A percentile compares a stretch with the other conserved stretches of the same genome.
These are phyloP conservation scores for Podarcis muralis DNA, from an alignment of 2,113 vertebrate species.

Conservation along the genomic window DNA sequence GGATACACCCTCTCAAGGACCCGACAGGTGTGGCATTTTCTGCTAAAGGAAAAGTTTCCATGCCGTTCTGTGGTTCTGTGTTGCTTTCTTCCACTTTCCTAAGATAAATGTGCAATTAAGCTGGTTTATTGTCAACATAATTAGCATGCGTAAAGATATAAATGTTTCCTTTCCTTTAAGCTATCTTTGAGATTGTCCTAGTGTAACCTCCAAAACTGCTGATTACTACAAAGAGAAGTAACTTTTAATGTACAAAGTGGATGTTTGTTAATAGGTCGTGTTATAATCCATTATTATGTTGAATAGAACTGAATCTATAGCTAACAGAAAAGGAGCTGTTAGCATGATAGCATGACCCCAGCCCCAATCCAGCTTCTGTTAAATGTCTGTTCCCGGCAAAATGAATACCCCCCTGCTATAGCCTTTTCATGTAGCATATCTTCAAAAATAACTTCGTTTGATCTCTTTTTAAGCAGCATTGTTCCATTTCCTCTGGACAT, in stretches of 20 bases:
- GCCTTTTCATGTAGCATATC: conserved; percentile 25
- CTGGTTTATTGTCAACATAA: conserved; percentile 43
- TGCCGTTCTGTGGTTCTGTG: conserved; percentile 25
- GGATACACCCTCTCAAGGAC: background rate
- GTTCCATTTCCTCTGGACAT: conserved; percentile 47
- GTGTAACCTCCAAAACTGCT: conserved; percentile 60
- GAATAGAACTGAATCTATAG: background rate
- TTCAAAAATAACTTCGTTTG: conserved; percentile 36
- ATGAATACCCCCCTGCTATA: conserved; percentile 7
- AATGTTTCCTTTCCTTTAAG: conserved; percentile 63
- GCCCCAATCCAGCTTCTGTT: background rate
- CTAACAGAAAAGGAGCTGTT: background rate
- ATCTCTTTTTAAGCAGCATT: conserved; percentile 33
- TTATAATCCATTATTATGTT: background rate
- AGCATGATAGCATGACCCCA: background rate
- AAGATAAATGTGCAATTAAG: conserved; percentile 54
- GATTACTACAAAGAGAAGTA: conserved; percentile 63
- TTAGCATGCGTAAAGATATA: conserved; percentile 56
- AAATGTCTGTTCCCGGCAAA: conserved; percentile 34
- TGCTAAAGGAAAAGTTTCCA: background rate
- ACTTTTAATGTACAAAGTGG: conserved; percentile 60
- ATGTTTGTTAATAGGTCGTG: conserved; percentile 36
- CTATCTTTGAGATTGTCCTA: conserved; percentile 11
- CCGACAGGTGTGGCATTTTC: background rate
- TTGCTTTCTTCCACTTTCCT: conserved; percentile 48